Percentiles rank a stretch among this genome's conserved stretches.
Conservation (phyloP, 2,888 invertebrate genomes). For the Thereva nobilitata region DNA sequence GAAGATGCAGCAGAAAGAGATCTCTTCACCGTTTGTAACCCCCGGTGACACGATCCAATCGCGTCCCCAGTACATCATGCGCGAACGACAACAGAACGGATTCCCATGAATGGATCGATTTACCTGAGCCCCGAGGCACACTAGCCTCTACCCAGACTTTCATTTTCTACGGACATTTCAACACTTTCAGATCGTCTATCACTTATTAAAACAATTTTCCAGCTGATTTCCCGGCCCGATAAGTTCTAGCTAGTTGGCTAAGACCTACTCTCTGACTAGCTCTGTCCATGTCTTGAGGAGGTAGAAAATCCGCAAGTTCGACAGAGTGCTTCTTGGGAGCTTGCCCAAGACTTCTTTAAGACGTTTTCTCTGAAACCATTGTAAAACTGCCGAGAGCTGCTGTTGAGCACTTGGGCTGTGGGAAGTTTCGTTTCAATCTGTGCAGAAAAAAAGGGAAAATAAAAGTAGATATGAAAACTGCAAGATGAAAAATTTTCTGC, state of each 20-base stretch:
- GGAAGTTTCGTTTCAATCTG: no score
- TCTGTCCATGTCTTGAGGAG: no score
- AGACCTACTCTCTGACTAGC: no score
- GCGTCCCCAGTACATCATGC: background rate
- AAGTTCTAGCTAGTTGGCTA: slow-evolving; percentile 6
- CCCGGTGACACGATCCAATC: background rate
- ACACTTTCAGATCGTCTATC: slow-evolving; percentile 39
- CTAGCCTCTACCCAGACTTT: slow-evolving; percentile 29
- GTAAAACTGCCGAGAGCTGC: no score
- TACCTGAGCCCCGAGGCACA: background rate
- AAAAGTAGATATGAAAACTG: background rate
- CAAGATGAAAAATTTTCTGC: background rate
- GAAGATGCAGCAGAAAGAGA: background rate
- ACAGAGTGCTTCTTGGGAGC: no score
- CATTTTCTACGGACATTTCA: slow-evolving; percentile 38
- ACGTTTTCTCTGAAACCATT: no score
- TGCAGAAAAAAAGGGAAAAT: background rate
- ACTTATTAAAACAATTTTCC: slow-evolving; percentile 39
- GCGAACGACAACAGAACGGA: background rate
- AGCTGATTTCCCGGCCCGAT: slow-evolving; percentile 37
- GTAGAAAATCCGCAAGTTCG: no score
- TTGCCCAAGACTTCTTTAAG: no score
- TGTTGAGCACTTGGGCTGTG: no score
- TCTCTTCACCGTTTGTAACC: background rate
- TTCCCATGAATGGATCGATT: slow-evolving; percentile 15